These are phyloP conservation scores for Himalopsyche phryganea DNA, from an alignment of 1,140 invertebrate genomes.

Conservation along the genomic window DNA sequence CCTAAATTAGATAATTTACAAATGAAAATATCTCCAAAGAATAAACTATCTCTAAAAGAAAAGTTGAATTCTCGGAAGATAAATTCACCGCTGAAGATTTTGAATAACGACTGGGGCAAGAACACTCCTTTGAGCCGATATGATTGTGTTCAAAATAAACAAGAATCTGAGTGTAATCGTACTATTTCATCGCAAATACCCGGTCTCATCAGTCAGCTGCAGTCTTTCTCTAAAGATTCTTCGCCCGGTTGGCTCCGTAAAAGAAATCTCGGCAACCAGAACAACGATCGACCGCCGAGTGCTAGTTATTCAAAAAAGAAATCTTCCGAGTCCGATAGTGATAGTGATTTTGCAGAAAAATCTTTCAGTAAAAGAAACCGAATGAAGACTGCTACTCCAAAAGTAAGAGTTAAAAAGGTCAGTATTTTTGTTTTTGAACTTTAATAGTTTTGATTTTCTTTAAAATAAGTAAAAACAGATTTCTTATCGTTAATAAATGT, in stretches of 20 bases:
- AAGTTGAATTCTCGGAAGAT: constrained; percentile 1
- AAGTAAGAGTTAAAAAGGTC: neutral
- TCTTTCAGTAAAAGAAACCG: neutral
- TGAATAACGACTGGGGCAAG: neutral
- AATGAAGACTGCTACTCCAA: neutral
- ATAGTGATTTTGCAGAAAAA: constrained; percentile 7
- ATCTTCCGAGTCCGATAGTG: neutral
- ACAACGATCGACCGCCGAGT: neutral
- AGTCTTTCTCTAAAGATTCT: constrained; percentile 5
- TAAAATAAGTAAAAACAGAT: no score
- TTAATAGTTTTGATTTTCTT: no score
- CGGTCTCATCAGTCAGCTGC: constrained; percentile 15
- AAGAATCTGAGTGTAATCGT: neutral
- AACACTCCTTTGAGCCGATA: neutral
- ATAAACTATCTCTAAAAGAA: constrained; percentile 11
- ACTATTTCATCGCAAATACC: neutral
- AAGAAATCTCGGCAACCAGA: neutral
- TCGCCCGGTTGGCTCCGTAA: constrained; percentile 13
- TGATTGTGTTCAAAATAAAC: neutral
- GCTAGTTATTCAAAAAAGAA: neutral
- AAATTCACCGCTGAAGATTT: neutral
- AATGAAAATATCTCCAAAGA: neutral
- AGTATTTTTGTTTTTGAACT: neutral
- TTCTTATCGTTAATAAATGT: no score
- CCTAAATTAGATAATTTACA: constrained; percentile 37